Percentiles rank a stretch among this genome's conserved stretches.
Conservation (phyloP, 2,888 invertebrate species). For the Tuberolachnus salignus region DNA sequence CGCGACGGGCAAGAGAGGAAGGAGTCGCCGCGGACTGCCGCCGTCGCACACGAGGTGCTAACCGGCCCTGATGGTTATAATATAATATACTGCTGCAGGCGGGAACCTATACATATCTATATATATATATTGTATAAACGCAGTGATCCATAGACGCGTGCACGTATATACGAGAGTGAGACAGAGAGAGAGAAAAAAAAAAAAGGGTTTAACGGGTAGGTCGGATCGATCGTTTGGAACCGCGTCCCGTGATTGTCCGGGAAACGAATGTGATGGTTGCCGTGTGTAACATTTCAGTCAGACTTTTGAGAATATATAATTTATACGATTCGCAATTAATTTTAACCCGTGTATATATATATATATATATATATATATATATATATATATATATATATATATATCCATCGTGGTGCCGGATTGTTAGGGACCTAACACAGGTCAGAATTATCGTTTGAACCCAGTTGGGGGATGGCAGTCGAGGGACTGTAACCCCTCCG, state of each 20-base stretch:
- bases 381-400: too few relatives aligned
- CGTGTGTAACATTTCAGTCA: too few relatives aligned
- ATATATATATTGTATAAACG: neutral
- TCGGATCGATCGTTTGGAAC: slow-evolving; percentile 27
- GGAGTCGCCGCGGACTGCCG: slow-evolving; percentile 9
- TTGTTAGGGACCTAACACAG: too few relatives aligned
- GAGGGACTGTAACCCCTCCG: too few relatives aligned
- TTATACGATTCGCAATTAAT: neutral
- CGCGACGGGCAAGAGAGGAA: neutral
- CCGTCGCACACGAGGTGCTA: neutral
- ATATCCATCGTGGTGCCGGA: too few relatives aligned
- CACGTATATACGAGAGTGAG: too few relatives aligned
- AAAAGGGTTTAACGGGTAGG: slow-evolving; percentile 20
- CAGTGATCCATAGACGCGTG: slow-evolving; percentile 15
- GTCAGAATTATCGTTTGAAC: too few relatives aligned
- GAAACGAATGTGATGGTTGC: too few relatives aligned
- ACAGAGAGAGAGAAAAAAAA: neutral
- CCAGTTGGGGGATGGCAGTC: too few relatives aligned
- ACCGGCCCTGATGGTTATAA: neutral
- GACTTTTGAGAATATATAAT: neutral
- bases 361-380: too few relatives aligned
- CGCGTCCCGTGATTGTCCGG: neutral
- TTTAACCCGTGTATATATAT: too few relatives aligned
- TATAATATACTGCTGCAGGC: neutral
- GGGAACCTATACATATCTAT: too few relatives aligned